Percentiles rank a stretch among this genome's conserved stretches.
Conservation (phyloP, 1,140 invertebrate genomes). For the Brachionus plicatilis region DNA sequence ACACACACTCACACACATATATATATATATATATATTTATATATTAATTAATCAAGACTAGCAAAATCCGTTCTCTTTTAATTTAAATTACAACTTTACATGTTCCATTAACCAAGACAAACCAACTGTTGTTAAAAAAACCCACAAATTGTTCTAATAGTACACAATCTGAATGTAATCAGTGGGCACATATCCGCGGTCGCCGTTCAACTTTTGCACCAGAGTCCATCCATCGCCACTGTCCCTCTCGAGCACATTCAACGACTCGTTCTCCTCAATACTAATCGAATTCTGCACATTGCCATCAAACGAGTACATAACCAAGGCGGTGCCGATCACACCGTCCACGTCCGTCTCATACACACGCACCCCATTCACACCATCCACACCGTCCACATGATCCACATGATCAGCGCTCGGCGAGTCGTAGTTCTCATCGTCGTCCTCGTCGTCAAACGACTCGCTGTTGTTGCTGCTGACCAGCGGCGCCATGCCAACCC, state of each 20-base stretch:
- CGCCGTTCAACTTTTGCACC: neutral
- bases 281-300: conserved; percentile 25
- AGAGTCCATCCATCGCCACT: conserved; percentile 40
- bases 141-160: neutral
- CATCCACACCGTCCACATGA: too few relatives aligned
- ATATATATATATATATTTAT: neutral
- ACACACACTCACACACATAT: neutral
- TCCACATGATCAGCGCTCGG: conserved; percentile 3
- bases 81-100: neutral
- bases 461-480: conserved; percentile 2
- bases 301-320: conserved; percentile 25
- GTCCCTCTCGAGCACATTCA: conserved; percentile 40
- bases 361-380: too few relatives aligned
- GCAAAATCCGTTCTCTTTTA: neutral
- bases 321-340: conserved; percentile 1
- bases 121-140: too few relatives aligned
- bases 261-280: conserved; percentile 23
- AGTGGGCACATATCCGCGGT: conserved; percentile 23
- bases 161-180: conserved; percentile 31
- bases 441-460: conserved; percentile 3
- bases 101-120: neutral
- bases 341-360: neutral
- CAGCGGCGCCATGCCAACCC: neutral
- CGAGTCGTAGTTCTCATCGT: neutral
- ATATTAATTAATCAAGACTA: neutral